Evolutionary conservation across 2,797 vertebrate genomes (phyloP).

Genomic region (Pygocentrus nattereri): DNA sequence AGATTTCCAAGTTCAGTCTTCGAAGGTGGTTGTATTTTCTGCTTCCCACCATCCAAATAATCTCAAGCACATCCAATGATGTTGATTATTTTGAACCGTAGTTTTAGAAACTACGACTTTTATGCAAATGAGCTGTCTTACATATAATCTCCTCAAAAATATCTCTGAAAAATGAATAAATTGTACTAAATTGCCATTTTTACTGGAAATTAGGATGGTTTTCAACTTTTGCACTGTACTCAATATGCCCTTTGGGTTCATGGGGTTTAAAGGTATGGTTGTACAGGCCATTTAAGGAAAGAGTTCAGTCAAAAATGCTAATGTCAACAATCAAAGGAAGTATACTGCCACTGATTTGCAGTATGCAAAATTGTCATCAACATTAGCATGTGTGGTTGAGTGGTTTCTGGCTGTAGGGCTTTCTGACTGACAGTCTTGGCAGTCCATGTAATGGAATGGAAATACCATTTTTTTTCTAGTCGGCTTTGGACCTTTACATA

Average conservation of each 20-base stretch:
- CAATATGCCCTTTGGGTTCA: background rate
- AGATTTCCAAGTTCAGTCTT: no score
- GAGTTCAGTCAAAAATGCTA: background rate
- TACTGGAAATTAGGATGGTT: no score
- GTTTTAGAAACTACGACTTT: no score
- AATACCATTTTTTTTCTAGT: background rate
- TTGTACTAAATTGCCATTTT: no score
- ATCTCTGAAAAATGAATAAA: no score
- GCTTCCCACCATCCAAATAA: no score
- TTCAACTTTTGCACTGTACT: no score
- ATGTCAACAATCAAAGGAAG: background rate
- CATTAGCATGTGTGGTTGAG: background rate
- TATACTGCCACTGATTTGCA: background rate
- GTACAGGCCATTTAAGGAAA: background rate
- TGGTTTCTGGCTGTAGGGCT: background rate
- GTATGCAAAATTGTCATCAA: background rate
- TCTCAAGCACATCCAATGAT: no score
- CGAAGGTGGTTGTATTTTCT: no score
- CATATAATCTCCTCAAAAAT: no score
- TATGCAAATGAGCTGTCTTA: no score
- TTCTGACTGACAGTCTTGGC: background rate
- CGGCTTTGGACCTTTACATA: background rate
- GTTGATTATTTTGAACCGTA: no score
- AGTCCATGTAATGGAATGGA: background rate
- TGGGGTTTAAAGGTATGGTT: background rate